Base-by-base conservation (phyloP, 1,140 invertebrate genomes). In the Bombus confusus region DNA sequence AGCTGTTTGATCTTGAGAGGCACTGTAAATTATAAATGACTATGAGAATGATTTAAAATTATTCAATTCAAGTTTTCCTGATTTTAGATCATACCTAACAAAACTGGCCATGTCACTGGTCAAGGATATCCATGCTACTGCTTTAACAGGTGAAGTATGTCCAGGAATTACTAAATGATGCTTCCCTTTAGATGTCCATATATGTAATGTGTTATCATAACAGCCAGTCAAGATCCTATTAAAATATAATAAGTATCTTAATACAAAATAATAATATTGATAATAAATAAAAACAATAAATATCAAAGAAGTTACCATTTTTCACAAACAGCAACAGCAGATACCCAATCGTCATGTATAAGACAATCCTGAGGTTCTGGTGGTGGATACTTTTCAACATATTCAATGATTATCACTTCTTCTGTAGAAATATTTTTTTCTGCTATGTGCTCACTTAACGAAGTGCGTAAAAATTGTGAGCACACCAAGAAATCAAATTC, bases 321-420 rank as follows among this genome's bases (percentile, higher is more conserved):
- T 41, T 96, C 96, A 84, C 95, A 95, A 76, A 96, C 96, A 87
- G 97, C 96, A 39, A 99, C 97, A 62, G 98, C 97, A 74, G 97
- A 97, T 22, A 99, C 98, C 99, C 99, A 99, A 94, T 99, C 99
- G 95, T 99, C 98, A 94, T 99, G 98, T 91, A 98, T 96, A 75
- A 99, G 95, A 92, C 98, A 98, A 93, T 99, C 97, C 93, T 98
- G 96, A 22, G 98, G 98, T 92, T 98, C 96, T 1, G 99, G 99
- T 6, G 98, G 97, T 71, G 98, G 98, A 87, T 97, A 97, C 90
- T 97, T 96, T 94, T 98, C 97, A 59, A 99, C 95, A 95, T 99
- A 99, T 95, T 99, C 98, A 76, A 99, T 96, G 82, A 98, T 97
- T 87, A 99, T 95, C 41, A 98, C 97, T 78, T 96, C 96, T 95